Percentiles rank a stretch among this genome's conserved stretches.
These are phyloP conservation scores for Trissonchulus latispiculum DNA, from an alignment of 2,888 invertebrate species.

Conservation along the genomic window DNA sequence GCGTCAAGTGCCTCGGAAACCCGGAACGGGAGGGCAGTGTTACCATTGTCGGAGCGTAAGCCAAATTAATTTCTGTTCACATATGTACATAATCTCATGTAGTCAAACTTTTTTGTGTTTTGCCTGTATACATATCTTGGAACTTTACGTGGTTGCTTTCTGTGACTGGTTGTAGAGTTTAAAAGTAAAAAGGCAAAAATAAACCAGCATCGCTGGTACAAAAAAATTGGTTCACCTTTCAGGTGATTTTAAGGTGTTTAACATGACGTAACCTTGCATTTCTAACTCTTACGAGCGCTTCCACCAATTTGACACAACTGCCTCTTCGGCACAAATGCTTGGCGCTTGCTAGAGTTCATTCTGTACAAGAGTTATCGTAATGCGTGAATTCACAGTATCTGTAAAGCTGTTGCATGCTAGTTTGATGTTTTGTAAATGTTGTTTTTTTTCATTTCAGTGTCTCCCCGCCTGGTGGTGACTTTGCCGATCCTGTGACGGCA, in stretches of 20 bases:
- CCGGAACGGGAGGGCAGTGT: slow-evolving; percentile 97
- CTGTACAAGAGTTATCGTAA: not conserved
- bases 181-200: too few species aligned
- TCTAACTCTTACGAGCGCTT: too few species aligned
- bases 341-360: too few species aligned
- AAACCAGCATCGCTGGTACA: too few species aligned
- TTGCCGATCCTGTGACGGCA: slow-evolving; percentile 98
- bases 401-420: too few species aligned
- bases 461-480: slow-evolving; percentile 99
- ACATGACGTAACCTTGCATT: too few species aligned
- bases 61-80: slow-evolving; percentile 27
- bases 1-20: slow-evolving; percentile 69
- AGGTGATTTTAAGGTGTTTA: too few species aligned
- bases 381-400: not conserved
- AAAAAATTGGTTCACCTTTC: too few species aligned
- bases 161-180: too few species aligned
- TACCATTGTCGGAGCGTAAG: slow-evolving; percentile 88
- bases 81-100: too few species aligned
- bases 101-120: not conserved
- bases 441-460: slow-evolving; percentile 54
- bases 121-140: not conserved
- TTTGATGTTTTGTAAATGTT: not conserved
- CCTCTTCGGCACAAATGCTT: too few species aligned
- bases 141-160: slow-evolving; percentile 29
- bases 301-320: too few species aligned